phyloP scores from a whole-genome alignment of 2,797 vertebrate species.

The Phrynocephalus vlangalii region DNA sequence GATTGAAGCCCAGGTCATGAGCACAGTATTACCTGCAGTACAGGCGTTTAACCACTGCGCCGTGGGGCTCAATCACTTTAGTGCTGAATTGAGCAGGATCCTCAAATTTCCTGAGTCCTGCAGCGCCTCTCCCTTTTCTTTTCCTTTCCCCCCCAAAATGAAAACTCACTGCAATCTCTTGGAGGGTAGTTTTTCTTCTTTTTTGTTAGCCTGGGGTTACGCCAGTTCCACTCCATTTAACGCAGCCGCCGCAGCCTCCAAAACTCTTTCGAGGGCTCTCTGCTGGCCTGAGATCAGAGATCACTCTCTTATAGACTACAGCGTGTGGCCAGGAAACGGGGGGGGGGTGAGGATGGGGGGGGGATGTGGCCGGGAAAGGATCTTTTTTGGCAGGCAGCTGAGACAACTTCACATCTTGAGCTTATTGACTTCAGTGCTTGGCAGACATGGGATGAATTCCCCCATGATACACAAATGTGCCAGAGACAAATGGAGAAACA shows the following conservation, averaged over 20 bases:
- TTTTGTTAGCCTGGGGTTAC: slow-evolving; percentile 4
- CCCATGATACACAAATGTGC: slow-evolving; percentile 8
- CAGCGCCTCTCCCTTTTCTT: not conserved
- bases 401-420: slow-evolving; percentile 18
- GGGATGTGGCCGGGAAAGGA: not conserved
- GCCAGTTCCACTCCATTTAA: not conserved
- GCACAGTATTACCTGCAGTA: too few relatives aligned
- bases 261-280: not conserved
- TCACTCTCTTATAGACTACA: not conserved
- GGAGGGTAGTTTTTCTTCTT: not conserved
- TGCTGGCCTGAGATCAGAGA: slow-evolving; percentile 30
- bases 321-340: not conserved
- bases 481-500: slow-evolving; percentile 35
- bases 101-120: not conserved
- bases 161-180: not conserved
- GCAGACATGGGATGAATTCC: slow-evolving; percentile 30
- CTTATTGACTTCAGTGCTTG: slow-evolving; percentile 35
- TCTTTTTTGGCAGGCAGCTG: slow-evolving; percentile 33
- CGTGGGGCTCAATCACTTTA: too few relatives aligned
- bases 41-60: too few relatives aligned
- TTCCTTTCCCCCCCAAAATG: not conserved
- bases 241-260: not conserved
- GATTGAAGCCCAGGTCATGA: not conserved
- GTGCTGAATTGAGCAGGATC: too few relatives aligned
- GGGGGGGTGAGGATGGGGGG: not conserved